Base-by-base conservation (phyloP, 2,113 vertebrate genomes). In the Motacilla alba region DNA sequence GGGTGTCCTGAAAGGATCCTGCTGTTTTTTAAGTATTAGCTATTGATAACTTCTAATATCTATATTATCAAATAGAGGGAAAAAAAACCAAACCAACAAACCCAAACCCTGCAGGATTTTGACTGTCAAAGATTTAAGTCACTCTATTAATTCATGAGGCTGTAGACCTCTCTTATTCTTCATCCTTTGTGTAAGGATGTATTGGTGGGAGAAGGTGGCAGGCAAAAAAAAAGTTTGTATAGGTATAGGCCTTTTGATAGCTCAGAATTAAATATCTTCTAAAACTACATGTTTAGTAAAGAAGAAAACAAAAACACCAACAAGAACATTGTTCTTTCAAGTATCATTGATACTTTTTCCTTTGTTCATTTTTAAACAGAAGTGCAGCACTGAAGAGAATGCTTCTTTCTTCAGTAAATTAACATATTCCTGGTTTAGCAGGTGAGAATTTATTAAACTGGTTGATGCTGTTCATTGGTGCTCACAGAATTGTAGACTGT, bases 351-450 rank as follows among this genome's bases (percentile, higher is more conserved):
- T 24, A 33, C 7, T 64, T 75, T 28, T 77, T 67, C 13, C 33
- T 77, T 39, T 85, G 26, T 92, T 81, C 46, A 39, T 76, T 68
- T 95, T 87, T 83, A 46, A 85, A 77, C 81, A 97, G 97, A 97
- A 97, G 78, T 8, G 3, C 23, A 96, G 46, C 80, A 90, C 94
- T 55, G 97, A 98, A 83, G 70, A 93, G 41, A 89, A 62, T 88
- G 93, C 7, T 60, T 97, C 95, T 68, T 96, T 97, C 44, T 86
- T 96, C 75, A 97, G 87, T 89, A 95, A 94, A 60, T 73, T 98
- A 87, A 97, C 89, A 3, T 97, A 95, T 87, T 96, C 89, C 47
- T 98, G 96, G 96, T 97, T 96, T 79, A 97, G 75, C 91, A 97
- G 92, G 92, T 98, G 80, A 37, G 90, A 93, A 62, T 80, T 69